Evolutionary conservation across 2,797 vertebrate species (phyloP).

Genomic region (Eospalax fontanierii): DNA sequence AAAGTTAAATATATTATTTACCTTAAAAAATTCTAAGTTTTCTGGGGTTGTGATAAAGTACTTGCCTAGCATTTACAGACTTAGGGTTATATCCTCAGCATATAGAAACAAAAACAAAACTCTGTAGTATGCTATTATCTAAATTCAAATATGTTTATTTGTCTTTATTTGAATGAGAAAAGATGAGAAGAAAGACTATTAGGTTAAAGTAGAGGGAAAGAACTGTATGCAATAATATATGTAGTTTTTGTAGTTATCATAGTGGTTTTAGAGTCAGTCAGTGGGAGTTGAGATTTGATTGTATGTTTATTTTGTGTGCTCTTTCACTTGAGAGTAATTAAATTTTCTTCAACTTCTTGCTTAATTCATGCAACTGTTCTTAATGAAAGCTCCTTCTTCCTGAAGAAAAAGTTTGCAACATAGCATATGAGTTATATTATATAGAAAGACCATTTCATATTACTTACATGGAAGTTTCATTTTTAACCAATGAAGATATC

Average conservation of each 20-base stretch:
- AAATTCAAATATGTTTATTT: conserved; percentile 48
- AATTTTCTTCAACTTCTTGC: conserved; percentile 57
- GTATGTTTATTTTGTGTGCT: conserved; percentile 36
- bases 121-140: not conserved
- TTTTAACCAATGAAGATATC: conserved; percentile 86
- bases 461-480: conserved; percentile 75
- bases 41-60: not conserved
- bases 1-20: conserved; percentile 60
- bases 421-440: not conserved
- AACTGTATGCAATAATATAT: not conserved
- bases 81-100: not conserved
- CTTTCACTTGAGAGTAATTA: conserved; percentile 29
- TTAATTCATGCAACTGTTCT: conserved; percentile 41
- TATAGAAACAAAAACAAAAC: not conserved
- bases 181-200: not conserved
- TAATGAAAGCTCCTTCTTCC: conserved; percentile 14
- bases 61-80: not conserved
- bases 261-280: conserved; percentile 22
- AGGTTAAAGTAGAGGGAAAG: not conserved
- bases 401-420: conserved; percentile 4
- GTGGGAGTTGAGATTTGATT: conserved; percentile 63
- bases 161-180: conserved; percentile 61
- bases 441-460: conserved; percentile 61
- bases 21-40: conserved; percentile 7
- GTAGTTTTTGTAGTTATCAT: conserved; percentile 26